Evolutionary conservation across 2,113 vertebrate genomes (phyloP), one percentile per base, ranked within the genome.

Genomic region (Perca schrenkii): DNA sequence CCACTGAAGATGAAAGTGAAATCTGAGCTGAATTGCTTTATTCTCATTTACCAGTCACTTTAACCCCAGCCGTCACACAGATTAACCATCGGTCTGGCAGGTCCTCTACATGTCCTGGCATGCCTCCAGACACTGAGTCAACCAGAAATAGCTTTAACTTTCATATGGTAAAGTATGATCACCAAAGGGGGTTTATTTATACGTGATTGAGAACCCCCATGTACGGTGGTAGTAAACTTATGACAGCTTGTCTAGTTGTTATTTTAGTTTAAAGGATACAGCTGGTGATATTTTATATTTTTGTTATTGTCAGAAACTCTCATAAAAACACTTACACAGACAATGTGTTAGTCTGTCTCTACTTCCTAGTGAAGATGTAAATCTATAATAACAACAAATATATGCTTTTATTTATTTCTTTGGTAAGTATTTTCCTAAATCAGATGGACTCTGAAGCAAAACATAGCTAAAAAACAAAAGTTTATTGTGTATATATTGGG

Each of bases 101-200:
- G 15, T 69, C 47, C 70, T 73, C 25, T 25, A 80, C 91, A 91
- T 86, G 93, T 36, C 88, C 77, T 67, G 82, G 49, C 92, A 87
- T 71, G 88, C 68, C 56, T 75, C 74, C 84, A 78, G 61, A 79
- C 67, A n/a, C 76, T 52, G 53, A 85, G 17, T 72, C 73, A 56
- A 77, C 73, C 82, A 52, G 34, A 77, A 83, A 75, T 66, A 79
- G 13, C 4, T 40, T 13, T n/a, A 10, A 60, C 68, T 70, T 66
- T 84, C 61, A 70, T 34, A 61, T 25, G 58, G 36, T n/a, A 3
- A 10, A 43, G 54, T 58, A 16, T 50, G n/a, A 56, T 54, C 2
- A 21, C 12, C 76, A 61, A 65, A 69, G 25, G 34, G 34, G 28
- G 46, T 53, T 22, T 77, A 53, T 67, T 22, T 73, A 28, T 53